Evolutionary conservation across 2,888 invertebrate genomes (phyloP).

Genomic region (Orthonychiurus folsomi): DNA sequence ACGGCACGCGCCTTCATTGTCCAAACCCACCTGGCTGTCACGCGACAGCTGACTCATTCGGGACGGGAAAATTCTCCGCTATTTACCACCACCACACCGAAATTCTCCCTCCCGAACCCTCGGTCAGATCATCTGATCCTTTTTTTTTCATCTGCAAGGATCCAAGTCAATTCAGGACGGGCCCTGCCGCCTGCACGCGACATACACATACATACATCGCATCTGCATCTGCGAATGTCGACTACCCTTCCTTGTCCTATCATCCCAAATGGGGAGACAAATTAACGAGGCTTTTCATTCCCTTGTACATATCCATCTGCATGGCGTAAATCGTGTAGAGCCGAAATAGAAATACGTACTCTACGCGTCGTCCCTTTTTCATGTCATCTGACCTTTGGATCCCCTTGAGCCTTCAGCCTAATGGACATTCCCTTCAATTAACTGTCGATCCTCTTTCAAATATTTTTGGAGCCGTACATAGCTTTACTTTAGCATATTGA

Average conservation of each 20-base stretch:
- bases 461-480: too few species aligned
- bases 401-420: not conserved
- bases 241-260: too few species aligned
- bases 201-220: not conserved
- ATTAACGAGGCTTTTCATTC: constrained; percentile 35
- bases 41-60: constrained; percentile 40
- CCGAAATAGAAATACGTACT: too few species aligned
- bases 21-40: constrained; percentile 40
- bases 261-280: constrained; percentile 24
- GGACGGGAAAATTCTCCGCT: not conserved
- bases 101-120: not conserved
- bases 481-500: too few species aligned
- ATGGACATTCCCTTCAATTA: not conserved
- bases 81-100: constrained; percentile 1
- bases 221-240: too few species aligned
- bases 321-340: not conserved
- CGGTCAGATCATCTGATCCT: not conserved
- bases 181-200: not conserved
- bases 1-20: constrained; percentile 33
- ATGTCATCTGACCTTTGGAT: not conserved
- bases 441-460: not conserved
- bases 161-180: not conserved
- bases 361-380: too few species aligned
- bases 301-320: constrained; percentile 16
- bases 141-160: constrained; percentile 3